These are phyloP conservation scores for Vidua macroura DNA, from an alignment of 2,113 vertebrate species.

Conservation along the genomic window DNA sequence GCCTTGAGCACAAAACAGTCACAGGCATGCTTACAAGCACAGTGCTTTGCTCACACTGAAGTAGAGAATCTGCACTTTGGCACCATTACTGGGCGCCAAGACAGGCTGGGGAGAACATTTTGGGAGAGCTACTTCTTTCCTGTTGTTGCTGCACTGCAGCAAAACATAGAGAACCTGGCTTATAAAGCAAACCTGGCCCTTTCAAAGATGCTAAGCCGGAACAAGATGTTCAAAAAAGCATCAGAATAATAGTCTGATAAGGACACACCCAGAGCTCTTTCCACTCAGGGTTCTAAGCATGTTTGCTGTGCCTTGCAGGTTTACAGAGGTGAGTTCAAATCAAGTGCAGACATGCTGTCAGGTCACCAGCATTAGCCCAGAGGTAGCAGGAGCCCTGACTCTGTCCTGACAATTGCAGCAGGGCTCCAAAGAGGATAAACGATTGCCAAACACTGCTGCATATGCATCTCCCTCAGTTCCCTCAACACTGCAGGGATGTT, in stretches of 20 bases:
- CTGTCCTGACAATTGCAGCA: background rate
- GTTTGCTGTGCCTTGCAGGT: constrained; percentile 13
- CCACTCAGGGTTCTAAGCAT: background rate
- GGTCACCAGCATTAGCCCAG: background rate
- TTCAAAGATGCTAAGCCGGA: background rate
- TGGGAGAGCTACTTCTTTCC: background rate
- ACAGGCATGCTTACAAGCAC: background rate
- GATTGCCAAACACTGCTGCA: background rate
- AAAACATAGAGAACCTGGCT: background rate
- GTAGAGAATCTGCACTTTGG: background rate
- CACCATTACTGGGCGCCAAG: background rate
- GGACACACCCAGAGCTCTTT: constrained; percentile 4
- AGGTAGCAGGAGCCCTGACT: background rate
- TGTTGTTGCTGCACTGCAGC: background rate
- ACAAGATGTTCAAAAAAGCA: background rate
- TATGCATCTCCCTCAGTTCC: background rate
- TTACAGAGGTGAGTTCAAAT: background rate
- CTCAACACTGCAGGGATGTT: background rate
- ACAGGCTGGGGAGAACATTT: background rate
- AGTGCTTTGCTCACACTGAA: background rate
- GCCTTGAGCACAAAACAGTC: background rate
- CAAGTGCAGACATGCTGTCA: background rate
- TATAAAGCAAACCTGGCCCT: background rate
- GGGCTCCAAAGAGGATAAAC: background rate
- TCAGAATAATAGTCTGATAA: background rate